Base-by-base conservation (phyloP, 2,113 vertebrate genomes). In the Corynorhinus townsendii region DNA sequence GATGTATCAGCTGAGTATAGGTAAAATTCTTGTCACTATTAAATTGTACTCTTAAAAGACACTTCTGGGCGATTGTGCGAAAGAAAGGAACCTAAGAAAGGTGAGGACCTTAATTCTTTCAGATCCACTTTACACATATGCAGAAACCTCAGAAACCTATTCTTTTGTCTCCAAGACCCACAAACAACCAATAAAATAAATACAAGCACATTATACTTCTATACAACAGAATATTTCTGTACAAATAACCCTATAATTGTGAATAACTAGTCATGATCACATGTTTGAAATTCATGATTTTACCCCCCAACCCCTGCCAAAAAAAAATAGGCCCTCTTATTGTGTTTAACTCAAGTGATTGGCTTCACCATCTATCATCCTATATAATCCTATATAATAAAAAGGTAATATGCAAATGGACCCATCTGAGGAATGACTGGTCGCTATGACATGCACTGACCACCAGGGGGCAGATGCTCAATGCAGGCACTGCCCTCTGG, bases 201-300 rank as follows among this genome's bases (percentile, higher is more conserved):
- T 86, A 75, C 2, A 68, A 56, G 14, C 4, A 49, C 22, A 56
- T 62, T 94, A 56, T 82, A 59, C 28, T 94, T 94, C 7, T 35
- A 40, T 73, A 35, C 43, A 52, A 14, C 68, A 33, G 68, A 87
- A 33, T 81, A 19, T 85, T 91, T 84, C 62, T 85, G 12, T 92
- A 64, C 24, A 82, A 71, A 68, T 81, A 40, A 38, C 5, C 24
- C 15, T 87, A 0, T 75, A 47, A 19, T 81, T 90, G 52, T 16
- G 47, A 81, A 89, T 91, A 85, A 38, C 24, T 87, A 26, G 20
- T 45, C 22, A 47, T 77, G 40, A 16, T 43, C 38, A 52, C 1
- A 16, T 80, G 49, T 75, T 95, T 95, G 54, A 91, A 90, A 79
- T 59, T 92, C 20, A 43, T 89, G 66, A 72, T 68, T 38, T 68